Base-by-base conservation (phyloP, 2,797 vertebrate species). In the Triplophysa bombifrons region DNA sequence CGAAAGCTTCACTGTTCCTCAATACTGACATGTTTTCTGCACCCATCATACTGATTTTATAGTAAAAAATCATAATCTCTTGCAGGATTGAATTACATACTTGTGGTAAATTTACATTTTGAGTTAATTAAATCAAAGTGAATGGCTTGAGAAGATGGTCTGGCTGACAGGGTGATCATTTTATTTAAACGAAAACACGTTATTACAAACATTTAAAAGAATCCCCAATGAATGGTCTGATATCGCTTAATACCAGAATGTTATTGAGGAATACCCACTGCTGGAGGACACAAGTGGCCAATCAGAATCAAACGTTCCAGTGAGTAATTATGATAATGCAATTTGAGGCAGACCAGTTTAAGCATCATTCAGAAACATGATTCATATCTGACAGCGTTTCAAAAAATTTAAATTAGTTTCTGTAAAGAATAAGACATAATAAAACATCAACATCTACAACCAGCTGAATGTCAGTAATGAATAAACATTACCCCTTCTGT, bases 31-130 rank as follows among this genome's bases (percentile, higher is more conserved):
- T 41, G 8, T 44, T 20, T 58, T 58, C n/a, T 58, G 34, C 34
- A 58, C 41, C 34, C 44, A 58, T 56, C 20, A 12, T 17, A 25
- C 44, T 58, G 13, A 20, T 58, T 9, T 44, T 22, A 41, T 8
- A n/a, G 69, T 58, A 41, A 58, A 72, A 11, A 22, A 58, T 19
- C 30, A 17, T 25, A 5, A 44, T 60, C 2, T 25, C 70, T 72
- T 58, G 70, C 58, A 44, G 53, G 14, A 72, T 72, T 60, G 44
- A 46, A 60, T 25, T 6, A 72, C 55, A 72, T 8, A 41, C 19
- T 16, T 10, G 4, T 60, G 8, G 20, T 14, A 56, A 13, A 44
- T 41, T 58, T 22, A 17, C 16, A 60, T 27, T 61, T 61, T 27
- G 14, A 22, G n/a, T 13, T 25, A 46, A 58, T 58, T 56, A 44